Percentiles rank a stretch among this genome's conserved stretches.
Evolutionary conservation across 2,888 invertebrate species (phyloP).

Genomic region (Lampropteryx suffumata): DNA sequence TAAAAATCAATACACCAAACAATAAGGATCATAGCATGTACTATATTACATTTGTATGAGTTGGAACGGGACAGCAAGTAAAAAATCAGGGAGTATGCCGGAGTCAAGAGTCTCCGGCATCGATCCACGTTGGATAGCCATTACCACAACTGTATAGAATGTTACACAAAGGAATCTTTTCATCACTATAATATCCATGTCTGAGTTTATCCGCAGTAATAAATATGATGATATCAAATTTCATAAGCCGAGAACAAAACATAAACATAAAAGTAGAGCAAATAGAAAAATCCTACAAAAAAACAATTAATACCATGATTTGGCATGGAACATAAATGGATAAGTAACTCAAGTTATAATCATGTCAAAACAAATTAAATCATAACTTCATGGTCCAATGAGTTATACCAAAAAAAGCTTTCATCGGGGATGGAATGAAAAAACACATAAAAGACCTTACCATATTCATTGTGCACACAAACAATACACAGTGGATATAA

Average conservation of each 20-base stretch:
- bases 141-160: slow-evolving; percentile 36
- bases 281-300: slow-evolving; percentile 23
- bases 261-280: slow-evolving; percentile 19
- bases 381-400: slow-evolving; percentile 78
- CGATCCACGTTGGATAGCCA: slow-evolving; percentile 63
- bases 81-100: slow-evolving; percentile 61
- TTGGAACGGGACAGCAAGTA: slow-evolving; percentile 63
- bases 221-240: slow-evolving; percentile 55
- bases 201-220: slow-evolving; percentile 44
- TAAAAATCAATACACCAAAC: slow-evolving; percentile 78
- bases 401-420: slow-evolving; percentile 54
- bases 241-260: slow-evolving; percentile 41
- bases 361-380: slow-evolving; percentile 81
- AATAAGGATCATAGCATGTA: slow-evolving; percentile 65
- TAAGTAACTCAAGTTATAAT: slow-evolving; percentile 59
- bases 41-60: slow-evolving; percentile 60
- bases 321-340: slow-evolving; percentile 42
- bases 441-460: slow-evolving; percentile 74
- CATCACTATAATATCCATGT: slow-evolving; percentile 31
- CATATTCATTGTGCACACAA: slow-evolving; percentile 76
- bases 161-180: slow-evolving; percentile 36
- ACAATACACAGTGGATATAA: slow-evolving; percentile 61
- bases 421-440: slow-evolving; percentile 49
- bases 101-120: slow-evolving; percentile 79
- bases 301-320: slow-evolving; percentile 31